Conservation (phyloP, 2,797 vertebrate species). For the Morus bassanus region DNA sequence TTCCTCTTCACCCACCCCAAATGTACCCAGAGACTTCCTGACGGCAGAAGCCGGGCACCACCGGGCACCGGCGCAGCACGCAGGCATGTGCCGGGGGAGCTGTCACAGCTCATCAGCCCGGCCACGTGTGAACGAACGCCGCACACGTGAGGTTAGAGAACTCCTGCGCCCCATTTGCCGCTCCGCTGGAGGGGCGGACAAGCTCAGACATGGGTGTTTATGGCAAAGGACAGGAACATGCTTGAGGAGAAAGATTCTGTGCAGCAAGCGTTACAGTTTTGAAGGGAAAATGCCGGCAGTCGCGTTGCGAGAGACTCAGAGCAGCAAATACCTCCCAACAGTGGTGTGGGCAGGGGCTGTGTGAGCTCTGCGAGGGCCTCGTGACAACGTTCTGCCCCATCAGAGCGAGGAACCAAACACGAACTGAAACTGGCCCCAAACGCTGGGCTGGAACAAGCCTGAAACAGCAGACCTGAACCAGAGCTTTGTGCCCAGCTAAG, state of each 20-base stretch:
- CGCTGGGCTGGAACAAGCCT: not conserved
- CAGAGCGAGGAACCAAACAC: not conserved
- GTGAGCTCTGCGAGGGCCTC: not conserved
- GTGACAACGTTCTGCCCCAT: not conserved
- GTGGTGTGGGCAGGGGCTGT: rapidly evolving
- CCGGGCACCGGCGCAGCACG: rapidly evolving
- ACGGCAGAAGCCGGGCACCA: not conserved
- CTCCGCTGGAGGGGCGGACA: not conserved
- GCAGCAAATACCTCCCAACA: not conserved
- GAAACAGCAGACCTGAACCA: not conserved
- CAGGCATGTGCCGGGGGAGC: not conserved
- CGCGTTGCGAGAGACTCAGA: not conserved
- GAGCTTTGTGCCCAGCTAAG: not conserved
- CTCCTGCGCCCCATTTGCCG: rapidly evolving
- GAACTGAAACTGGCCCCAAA: not conserved
- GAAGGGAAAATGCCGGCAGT: not conserved
- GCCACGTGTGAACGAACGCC: rapidly evolving
- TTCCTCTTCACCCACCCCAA: not conserved
- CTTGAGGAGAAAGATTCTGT: not conserved
- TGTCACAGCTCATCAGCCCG: not conserved
- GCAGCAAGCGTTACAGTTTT: rapidly evolving
- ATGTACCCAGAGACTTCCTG: not conserved
- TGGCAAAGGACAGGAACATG: not conserved
- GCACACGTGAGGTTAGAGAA: not conserved
- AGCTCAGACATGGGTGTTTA: not conserved